Evolutionary conservation across 2,888 invertebrate species (phyloP).

Genomic region (Rhimphoctona megacephalus): DNA sequence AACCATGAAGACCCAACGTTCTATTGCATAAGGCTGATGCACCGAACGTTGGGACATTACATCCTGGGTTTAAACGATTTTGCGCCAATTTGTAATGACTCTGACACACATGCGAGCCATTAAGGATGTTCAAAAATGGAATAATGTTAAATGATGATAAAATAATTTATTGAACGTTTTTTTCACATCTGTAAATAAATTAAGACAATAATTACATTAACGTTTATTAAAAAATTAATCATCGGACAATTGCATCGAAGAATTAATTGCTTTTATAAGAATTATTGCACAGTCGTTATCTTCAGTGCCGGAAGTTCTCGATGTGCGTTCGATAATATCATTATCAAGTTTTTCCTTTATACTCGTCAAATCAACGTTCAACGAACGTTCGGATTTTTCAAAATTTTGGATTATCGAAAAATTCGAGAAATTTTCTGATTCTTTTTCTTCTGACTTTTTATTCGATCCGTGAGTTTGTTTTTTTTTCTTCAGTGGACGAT

Average conservation of each 20-base stretch:
- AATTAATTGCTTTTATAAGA: conserved; percentile 66
- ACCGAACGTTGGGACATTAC: conserved; percentile 75
- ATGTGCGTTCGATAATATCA: conserved; percentile 61
- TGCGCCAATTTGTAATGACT: conserved; percentile 80
- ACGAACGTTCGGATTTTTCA: background rate
- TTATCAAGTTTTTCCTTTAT: conserved; percentile 62
- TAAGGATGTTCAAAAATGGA: background rate
- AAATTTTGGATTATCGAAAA: conserved; percentile 3
- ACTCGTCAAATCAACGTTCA: conserved; percentile 49
- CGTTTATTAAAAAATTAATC: background rate
- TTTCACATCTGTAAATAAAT: background rate
- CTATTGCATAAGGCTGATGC: conserved; percentile 76
- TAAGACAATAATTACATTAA: background rate
- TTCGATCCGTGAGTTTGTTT: background rate
- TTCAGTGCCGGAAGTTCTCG: conserved; percentile 51
- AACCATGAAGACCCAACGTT: conserved; percentile 73
- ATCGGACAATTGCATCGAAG: conserved; percentile 60
- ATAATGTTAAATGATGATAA: background rate
- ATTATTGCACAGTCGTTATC: conserved; percentile 63
- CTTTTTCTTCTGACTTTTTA: background rate
- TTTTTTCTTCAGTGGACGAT: conserved; percentile 39
- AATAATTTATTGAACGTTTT: background rate
- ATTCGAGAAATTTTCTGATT: no score
- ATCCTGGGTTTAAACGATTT: conserved; percentile 82
- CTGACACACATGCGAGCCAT: conserved; percentile 71